Conservation (phyloP, 2,797 vertebrate species). For the Lithobates pipiens region DNA sequence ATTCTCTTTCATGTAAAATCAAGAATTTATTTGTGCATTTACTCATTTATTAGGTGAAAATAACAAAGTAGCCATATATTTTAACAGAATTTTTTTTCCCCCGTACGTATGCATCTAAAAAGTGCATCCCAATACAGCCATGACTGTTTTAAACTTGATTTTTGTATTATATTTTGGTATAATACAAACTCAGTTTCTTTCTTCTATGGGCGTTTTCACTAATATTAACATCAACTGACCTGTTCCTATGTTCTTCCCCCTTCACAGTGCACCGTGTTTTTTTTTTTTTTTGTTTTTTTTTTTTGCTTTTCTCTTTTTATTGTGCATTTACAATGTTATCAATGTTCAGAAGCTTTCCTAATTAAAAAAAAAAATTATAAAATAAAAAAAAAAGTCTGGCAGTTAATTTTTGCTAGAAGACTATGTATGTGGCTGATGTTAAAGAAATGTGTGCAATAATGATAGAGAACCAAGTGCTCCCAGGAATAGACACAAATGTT, state of each 20-base stretch:
- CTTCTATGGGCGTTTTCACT: not conserved
- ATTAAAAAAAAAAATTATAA: not conserved
- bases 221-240: not conserved
- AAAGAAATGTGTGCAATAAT: conserved; percentile 82
- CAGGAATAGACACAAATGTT: conserved; percentile 84
- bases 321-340: conserved; percentile 68
- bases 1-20: no score
- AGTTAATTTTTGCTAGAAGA: conserved; percentile 78
- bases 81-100: no score
- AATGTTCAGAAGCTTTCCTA: conserved; percentile 71
- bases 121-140: not conserved
- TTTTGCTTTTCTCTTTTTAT: conserved; percentile 25
- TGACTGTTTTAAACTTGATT: not conserved
- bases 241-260: not conserved
- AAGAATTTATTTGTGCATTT: no score
- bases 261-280: conserved; percentile 5
- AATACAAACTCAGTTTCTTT: not conserved
- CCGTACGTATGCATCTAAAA: no score
- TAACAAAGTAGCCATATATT: no score
- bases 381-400: conserved; percentile 70
- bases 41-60: no score
- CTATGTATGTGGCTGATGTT: conserved; percentile 65
- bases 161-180: not conserved
- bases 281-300: not conserved
- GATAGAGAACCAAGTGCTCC: conserved; percentile 77